Conservation (phyloP, 2,113 vertebrate genomes). For the Copsychus sechellarum region DNA sequence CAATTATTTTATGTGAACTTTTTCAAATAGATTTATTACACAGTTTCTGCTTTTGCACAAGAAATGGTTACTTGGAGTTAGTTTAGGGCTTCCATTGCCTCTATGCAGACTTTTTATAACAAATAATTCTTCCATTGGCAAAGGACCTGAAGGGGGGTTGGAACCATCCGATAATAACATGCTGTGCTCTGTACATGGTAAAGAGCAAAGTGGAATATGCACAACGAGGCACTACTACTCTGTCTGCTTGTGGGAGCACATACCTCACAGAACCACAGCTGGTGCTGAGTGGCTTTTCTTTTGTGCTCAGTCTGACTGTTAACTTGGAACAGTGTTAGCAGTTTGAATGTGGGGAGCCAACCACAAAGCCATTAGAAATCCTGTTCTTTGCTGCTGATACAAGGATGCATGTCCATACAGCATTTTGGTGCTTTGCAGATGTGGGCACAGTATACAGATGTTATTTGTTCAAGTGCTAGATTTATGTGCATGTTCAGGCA, state of each 20-base stretch:
- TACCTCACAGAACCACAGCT: neutral
- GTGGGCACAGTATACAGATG: neutral
- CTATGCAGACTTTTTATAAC: neutral
- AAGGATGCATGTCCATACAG: neutral
- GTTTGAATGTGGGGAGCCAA: neutral
- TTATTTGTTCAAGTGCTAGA: slow-evolving; percentile 1
- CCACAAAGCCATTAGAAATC: neutral
- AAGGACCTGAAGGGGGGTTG: neutral
- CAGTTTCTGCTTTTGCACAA: neutral
- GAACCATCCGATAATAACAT: neutral
- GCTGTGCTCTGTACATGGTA: neutral
- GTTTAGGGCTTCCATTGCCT: neutral
- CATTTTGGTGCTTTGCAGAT: neutral
- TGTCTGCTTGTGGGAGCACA: neutral
- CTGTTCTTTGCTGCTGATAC: neutral
- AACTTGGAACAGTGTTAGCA: neutral
- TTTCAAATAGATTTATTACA: neutral
- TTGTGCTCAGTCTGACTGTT: neutral
- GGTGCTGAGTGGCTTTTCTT: neutral
- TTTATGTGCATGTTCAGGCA: slow-evolving; percentile 12
- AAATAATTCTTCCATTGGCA: neutral
- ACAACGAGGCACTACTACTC: neutral
- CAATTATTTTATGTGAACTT: neutral
- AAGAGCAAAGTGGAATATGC: neutral
- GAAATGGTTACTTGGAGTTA: neutral